phyloP scores from a whole-genome alignment of 2,113 vertebrate species.

The Gasterosteus nipponicus region DNA sequence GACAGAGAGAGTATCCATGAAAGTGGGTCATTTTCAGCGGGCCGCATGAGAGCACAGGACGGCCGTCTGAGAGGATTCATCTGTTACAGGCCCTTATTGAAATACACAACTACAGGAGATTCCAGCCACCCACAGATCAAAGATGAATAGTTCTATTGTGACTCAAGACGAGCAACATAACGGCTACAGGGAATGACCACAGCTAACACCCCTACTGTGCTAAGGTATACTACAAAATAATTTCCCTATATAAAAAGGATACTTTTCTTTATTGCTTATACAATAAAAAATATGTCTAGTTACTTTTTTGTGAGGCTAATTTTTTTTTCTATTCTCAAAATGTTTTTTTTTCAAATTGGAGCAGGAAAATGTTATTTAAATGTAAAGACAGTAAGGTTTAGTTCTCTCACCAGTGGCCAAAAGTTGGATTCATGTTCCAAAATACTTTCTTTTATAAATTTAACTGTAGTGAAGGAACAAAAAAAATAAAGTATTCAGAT shows the following conservation, averaged over 20 bases:
- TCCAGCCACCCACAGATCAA: constrained; percentile 51
- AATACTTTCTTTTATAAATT: neutral
- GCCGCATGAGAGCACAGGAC: neutral
- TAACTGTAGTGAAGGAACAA: neutral
- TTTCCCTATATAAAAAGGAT: neutral
- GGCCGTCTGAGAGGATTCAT: constrained; percentile 18
- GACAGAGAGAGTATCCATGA: neutral
- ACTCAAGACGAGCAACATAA: constrained; percentile 36
- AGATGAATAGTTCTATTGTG: constrained; percentile 50
- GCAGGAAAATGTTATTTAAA: neutral
- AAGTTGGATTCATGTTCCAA: constrained; percentile 9
- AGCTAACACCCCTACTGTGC: neutral
- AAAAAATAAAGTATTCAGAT: constrained; percentile 34
- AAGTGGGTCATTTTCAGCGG: constrained; percentile 29
- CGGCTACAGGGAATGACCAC: constrained; percentile 22
- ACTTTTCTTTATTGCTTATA: neutral
- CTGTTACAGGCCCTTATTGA: constrained; percentile 32
- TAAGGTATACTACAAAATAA: neutral
- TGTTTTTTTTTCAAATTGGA: neutral
- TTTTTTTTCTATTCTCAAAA: neutral
- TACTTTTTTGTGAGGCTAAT: neutral
- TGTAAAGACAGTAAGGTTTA: neutral
- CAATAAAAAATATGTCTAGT: neutral
- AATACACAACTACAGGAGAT: constrained; percentile 45
- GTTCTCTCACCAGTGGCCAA: neutral